Evolutionary conservation across 2,113 vertebrate genomes (phyloP).

Genomic region (Eubucco bourcierii): DNA sequence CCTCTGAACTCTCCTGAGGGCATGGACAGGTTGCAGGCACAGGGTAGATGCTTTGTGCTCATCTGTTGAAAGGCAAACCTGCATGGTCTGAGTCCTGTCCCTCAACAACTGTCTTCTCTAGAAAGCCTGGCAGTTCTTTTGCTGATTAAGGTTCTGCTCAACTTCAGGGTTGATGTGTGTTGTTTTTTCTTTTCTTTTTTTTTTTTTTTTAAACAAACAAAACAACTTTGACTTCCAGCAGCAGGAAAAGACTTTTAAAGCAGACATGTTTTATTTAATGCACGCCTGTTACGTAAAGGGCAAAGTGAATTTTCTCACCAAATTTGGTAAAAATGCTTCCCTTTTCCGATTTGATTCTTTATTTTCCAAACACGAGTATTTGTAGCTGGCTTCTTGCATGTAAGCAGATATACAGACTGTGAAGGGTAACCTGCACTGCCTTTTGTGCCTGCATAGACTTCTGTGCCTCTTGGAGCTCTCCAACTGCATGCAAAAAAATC

Average conservation of each 20-base stretch:
- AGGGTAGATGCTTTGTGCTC: not conserved
- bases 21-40: not conserved
- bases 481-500: fast-evolving
- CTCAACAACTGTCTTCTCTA: not conserved
- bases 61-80: not conserved
- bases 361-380: not conserved
- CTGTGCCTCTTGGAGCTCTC: not conserved
- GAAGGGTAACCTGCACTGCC: fast-evolving
- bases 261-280: not conserved
- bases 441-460: not conserved
- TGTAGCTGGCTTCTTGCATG: not conserved
- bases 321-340: slow-evolving; percentile 53
- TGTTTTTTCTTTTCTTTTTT: not conserved
- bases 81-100: not conserved
- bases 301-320: slow-evolving; percentile 11
- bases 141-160: not conserved
- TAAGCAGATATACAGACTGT: not conserved
- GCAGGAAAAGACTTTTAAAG: not conserved
- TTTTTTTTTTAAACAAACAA: not conserved
- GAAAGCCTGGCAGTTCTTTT: not conserved
- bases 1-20: not conserved
- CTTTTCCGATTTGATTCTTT: not conserved
- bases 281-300: not conserved
- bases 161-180: not conserved
- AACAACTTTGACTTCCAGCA: slow-evolving; percentile 1